A percentile compares a stretch with the other conserved stretches of the same genome.
phyloP scores from a whole-genome alignment of 2,113 vertebrate genomes.

The Ctenomys sociabilis region DNA sequence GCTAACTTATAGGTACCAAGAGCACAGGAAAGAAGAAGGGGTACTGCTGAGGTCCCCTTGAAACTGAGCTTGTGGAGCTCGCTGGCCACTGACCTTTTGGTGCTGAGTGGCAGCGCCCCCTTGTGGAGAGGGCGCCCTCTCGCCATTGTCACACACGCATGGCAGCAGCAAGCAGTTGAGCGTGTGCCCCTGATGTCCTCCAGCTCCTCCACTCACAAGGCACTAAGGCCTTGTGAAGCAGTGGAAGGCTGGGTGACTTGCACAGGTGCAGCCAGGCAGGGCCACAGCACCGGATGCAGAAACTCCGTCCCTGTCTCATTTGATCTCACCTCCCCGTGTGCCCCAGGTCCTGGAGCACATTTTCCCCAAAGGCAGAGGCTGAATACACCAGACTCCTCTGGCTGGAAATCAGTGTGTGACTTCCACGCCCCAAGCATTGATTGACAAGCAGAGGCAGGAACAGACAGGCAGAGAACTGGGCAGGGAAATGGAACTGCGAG shows the following conservation, averaged over 20 bases:
- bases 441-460: not conserved
- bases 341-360: not conserved
- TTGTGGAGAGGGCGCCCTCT: not conserved
- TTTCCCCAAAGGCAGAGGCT: not conserved
- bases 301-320: not conserved
- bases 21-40: not conserved
- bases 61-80: not conserved
- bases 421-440: not conserved
- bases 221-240: no score
- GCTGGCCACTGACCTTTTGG: no score
- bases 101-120: not conserved
- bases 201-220: not conserved
- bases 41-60: not conserved
- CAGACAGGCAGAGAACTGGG: not conserved
- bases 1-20: accelerated
- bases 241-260: not conserved
- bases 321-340: no score
- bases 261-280: accelerated
- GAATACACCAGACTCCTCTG: not conserved
- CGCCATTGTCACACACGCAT: accelerated
- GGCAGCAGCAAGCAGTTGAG: accelerated
- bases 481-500: accelerated
- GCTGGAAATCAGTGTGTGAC: not conserved
- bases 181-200: not conserved
- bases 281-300: not conserved